phyloP scores from a whole-genome alignment of 2,113 vertebrate species.

The Microtus montanus region DNA sequence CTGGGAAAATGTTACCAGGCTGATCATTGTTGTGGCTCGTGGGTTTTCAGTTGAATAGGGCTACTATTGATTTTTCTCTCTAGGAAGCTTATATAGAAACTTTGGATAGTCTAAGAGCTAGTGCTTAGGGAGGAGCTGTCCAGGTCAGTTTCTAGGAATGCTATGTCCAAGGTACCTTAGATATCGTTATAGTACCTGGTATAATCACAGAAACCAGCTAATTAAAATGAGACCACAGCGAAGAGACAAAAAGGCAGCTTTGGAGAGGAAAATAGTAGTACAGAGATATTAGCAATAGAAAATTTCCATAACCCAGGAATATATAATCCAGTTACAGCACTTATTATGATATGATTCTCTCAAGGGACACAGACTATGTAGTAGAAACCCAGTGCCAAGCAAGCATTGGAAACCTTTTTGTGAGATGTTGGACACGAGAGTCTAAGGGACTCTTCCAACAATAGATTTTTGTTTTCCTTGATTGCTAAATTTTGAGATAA shows the following conservation, averaged over 20 bases:
- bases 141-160: background rate
- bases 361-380: background rate
- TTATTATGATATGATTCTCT: background rate
- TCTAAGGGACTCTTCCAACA: background rate
- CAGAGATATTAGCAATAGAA: background rate
- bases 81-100: background rate
- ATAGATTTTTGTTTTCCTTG: background rate
- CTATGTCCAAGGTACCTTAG: background rate
- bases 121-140: background rate
- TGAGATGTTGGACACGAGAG: background rate
- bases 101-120: background rate
- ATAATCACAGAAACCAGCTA: background rate
- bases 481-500: background rate
- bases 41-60: background rate
- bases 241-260: background rate
- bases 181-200: background rate
- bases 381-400: background rate
- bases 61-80: background rate
- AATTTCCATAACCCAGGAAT: background rate
- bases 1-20: background rate
- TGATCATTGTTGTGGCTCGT: background rate
- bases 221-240: background rate
- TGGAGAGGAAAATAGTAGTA: background rate
- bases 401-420: background rate
- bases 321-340: background rate